Conservation (phyloP, 2,113 vertebrate genomes). For the Emydocephalus ijimae region DNA sequence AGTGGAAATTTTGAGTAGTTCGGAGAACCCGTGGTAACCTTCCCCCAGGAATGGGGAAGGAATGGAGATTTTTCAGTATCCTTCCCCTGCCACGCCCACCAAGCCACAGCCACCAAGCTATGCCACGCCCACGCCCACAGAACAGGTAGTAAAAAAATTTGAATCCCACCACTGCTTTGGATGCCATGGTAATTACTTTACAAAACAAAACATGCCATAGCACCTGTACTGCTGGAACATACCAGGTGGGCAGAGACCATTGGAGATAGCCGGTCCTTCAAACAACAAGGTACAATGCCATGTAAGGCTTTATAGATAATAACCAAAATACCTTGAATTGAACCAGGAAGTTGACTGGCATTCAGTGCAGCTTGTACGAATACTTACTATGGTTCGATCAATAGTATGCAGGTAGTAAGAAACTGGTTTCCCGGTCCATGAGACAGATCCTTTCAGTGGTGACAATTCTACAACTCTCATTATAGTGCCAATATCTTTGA, state of each 20-base stretch:
- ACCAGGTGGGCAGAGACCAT: not conserved
- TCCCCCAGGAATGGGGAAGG: too few relatives aligned
- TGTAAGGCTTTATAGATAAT: not conserved
- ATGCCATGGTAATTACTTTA: not conserved
- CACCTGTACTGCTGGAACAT: not conserved
- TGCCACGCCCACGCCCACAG: too few relatives aligned
- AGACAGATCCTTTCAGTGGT: constrained; percentile 94
- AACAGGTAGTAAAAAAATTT: too few relatives aligned
- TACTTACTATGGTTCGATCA: constrained; percentile 97
- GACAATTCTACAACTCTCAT: constrained; percentile 98
- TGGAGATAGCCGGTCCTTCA: not conserved
- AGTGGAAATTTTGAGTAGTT: too few relatives aligned
- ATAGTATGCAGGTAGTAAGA: constrained; percentile 99
- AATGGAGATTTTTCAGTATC: too few relatives aligned
- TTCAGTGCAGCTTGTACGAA: accelerated
- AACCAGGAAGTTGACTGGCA: not conserved
- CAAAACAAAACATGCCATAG: not conserved
- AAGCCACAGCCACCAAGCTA: too few relatives aligned
- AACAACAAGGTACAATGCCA: not conserved
- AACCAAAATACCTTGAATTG: not conserved
- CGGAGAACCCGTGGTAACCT: too few relatives aligned
- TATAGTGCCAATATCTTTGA: constrained; percentile 96
- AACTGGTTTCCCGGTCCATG: constrained; percentile 98
- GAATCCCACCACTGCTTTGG: too few relatives aligned
- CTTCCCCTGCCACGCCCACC: too few relatives aligned